Conservation (phyloP, 1,140 invertebrate species). For the Linepithema humile region DNA sequence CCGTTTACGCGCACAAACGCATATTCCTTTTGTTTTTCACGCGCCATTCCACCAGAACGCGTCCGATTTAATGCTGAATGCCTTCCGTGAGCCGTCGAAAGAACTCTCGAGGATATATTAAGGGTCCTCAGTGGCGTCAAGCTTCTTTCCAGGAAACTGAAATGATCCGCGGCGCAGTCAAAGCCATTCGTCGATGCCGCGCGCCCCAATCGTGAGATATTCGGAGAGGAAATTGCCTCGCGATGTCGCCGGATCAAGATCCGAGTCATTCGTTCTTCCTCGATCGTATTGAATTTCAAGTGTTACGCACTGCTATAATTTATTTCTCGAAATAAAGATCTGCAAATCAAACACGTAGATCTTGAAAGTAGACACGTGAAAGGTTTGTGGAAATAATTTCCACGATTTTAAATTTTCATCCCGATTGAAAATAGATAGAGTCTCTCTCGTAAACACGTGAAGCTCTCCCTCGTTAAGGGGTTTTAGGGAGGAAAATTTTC, state of each 20-base stretch:
- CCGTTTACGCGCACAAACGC: not conserved
- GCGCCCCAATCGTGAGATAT: not conserved
- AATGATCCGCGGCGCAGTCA: slow-evolving; percentile 54
- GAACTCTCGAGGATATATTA: slow-evolving; percentile 64
- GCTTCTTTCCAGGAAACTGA: slow-evolving; percentile 42
- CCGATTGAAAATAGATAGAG: not conserved
- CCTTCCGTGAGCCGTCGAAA: slow-evolving; percentile 34
- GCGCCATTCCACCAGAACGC: slow-evolving; percentile 48
- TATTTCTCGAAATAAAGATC: not conserved
- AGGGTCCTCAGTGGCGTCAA: slow-evolving; percentile 17
- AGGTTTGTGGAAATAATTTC: not conserved
- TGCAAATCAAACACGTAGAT: not conserved
- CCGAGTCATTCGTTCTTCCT: not conserved
- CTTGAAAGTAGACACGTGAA: not conserved
- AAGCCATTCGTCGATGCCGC: slow-evolving; percentile 3
- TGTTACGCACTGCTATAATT: not conserved
- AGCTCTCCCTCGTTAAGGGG: not conserved
- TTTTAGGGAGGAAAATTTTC: slow-evolving; percentile 23
- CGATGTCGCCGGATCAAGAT: slow-evolving; percentile 15
- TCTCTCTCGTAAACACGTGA: not conserved
- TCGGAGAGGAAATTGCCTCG: slow-evolving; percentile 32
- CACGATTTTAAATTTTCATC: not conserved
- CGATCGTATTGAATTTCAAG: not conserved
- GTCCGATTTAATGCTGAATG: slow-evolving; percentile 67
- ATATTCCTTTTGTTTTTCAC: slow-evolving; percentile 24